phyloP scores from a whole-genome alignment of 2,888 invertebrate genomes.

The Lasioglossum oenotherae region DNA sequence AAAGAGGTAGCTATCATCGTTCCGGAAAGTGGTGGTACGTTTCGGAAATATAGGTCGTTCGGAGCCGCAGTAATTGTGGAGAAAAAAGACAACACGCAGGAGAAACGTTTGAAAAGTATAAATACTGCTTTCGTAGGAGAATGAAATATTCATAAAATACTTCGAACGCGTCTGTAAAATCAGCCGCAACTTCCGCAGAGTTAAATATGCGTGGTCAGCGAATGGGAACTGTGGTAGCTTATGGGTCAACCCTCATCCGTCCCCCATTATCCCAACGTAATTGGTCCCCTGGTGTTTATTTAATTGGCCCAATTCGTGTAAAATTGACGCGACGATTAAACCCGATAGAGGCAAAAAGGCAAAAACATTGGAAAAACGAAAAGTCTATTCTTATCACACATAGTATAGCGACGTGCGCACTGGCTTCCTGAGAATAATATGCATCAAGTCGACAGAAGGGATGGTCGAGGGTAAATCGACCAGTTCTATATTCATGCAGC shows the following conservation, averaged over 20 bases:
- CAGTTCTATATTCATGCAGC: background rate
- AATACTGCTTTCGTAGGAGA: background rate
- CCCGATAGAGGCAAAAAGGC: background rate
- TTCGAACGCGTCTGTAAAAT: background rate
- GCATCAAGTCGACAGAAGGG: background rate
- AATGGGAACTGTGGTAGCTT: constrained; percentile 5
- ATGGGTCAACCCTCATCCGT: constrained; percentile 8
- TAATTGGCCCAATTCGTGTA: background rate
- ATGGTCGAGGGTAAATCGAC: background rate
- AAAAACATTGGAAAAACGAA: background rate
- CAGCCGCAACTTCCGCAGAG: constrained; percentile 1
- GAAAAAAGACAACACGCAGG: background rate
- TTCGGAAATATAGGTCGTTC: background rate
- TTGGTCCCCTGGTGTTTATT: constrained; percentile 3
- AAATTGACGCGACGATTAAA: background rate
- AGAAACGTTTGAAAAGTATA: background rate
- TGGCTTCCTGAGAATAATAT: background rate
- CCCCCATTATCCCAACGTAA: constrained; percentile 1
- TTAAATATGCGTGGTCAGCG: constrained; percentile 7
- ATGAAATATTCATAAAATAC: background rate
- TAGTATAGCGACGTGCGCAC: background rate
- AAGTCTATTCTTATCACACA: background rate
- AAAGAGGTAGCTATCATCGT: background rate
- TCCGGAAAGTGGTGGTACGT: background rate
- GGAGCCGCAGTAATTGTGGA: background rate